Evolutionary conservation across 2,113 vertebrate species (phyloP), one percentile per base, ranked within the genome.

Genomic region (Rostratula benghalensis): DNA sequence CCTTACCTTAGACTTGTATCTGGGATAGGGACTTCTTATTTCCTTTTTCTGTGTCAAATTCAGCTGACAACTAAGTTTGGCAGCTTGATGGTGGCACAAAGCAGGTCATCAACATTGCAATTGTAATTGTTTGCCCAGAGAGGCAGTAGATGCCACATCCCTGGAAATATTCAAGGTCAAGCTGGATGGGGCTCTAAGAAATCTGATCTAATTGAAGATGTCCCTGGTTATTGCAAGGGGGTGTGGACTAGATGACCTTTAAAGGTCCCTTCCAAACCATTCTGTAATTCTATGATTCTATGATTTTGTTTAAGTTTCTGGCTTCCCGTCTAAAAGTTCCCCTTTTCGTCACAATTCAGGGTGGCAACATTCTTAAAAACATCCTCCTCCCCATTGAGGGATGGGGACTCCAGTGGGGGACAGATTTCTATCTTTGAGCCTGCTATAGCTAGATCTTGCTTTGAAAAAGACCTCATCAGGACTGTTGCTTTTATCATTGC

Each of bases 151-250:
- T 46, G 28, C 10, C 9, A 59, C 31, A 14, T 35, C 41, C 50
- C 18, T 77, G 45, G 35, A 25, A 54, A 24, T 11, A 3, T 7
- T 9, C n/a, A 14, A 67, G 37, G 25, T 1, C 22, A 65, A 51
- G 27, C 3, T 65, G 63, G 13, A 41, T 0, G 2, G 8, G 30
- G 4, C 50, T 76, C 19, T 21, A 43, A 59, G 15, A 15, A 59
- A 14, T 9, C 20, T 68, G 30, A 3, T 18, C 3, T 17, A 4
- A 22, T 30, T 30, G 51, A 39, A 65, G 18, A 11, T 43, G 53
- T 37, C 39, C 25, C 60, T 68, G 10, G 12, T 12, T 3, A 0
- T 3, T 2, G 25, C 31, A 65, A 57, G 18, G 10, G 5, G 5
- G 4, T 3, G 13, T 83, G 43, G 33, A 65, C 19, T 45, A 5